Evolutionary conservation across 2,113 vertebrate species (phyloP), one percentile per base, ranked within the genome.

Genomic region (Myotis yumanensis): DNA sequence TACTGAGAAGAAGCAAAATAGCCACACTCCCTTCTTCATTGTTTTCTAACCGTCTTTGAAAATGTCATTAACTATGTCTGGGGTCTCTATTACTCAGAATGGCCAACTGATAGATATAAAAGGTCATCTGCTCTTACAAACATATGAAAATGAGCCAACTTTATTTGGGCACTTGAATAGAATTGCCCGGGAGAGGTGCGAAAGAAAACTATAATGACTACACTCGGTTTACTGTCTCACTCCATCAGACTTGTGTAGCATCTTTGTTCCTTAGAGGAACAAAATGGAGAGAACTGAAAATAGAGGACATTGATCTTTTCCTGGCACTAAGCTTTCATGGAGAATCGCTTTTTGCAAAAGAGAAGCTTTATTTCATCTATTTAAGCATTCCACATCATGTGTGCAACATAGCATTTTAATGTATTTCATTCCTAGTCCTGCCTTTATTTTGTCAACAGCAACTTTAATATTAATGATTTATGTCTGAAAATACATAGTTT

Each of bases 381-480:
- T 95, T 97, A 95, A 94, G 77, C 59, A 95, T 95, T 96, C 91
- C 23, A 83, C 94, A 96, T 95, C 95, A 95, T 89, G 94, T 43
- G 2, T 89, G 82, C 88, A 59, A 83, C 86, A 91, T 54, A 92
- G 91, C 54, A 86, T 91, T 93, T 95, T 72, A 86, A 95, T 94
- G 32, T 76, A 83, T 82, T 86, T 91, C 69, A 86, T 85, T 92
- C 66, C 79, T 48, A 48, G 35, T 86, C 85, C 89, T 96, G 94
- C 57, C 91, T 96, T 92, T 77, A 90, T 95, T 96, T 96, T 94
- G 17, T 96, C 94, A 95, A 92, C 16, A 85, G 76, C 15, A 94
- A 95, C 59, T 96, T 96, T 88, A 96, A 94, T 94, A 95, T 95
- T 96, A 89, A 96, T 95, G 79, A 96, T 80, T 91, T 40, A 23